Conservation (phyloP, 2,113 vertebrate species). For the Stictonetta naevosa region DNA sequence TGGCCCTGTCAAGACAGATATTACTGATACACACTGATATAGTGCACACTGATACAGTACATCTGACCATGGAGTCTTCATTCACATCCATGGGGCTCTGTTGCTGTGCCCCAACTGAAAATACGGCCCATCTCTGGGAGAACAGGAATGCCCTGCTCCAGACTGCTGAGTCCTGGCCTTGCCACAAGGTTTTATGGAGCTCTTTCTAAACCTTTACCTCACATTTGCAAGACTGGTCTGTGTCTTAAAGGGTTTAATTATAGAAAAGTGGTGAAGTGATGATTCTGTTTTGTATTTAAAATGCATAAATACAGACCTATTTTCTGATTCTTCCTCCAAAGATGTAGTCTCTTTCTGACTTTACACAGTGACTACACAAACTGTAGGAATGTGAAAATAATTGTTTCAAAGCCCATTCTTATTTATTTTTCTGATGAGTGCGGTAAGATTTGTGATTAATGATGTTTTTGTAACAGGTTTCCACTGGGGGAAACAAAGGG, state of each 20-base stretch:
- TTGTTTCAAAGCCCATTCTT: background rate
- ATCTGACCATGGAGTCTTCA: background rate
- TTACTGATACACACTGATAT: background rate
- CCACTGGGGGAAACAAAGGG: background rate
- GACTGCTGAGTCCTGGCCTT: background rate
- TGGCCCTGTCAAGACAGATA: background rate
- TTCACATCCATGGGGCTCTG: background rate
- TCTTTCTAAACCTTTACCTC: background rate
- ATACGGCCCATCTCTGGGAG: background rate
- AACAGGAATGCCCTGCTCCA: background rate
- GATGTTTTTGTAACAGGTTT: background rate
- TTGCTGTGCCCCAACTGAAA: background rate
- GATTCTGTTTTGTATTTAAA: background rate
- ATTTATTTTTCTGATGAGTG: background rate
- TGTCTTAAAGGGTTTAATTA: background rate
- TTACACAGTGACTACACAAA: background rate
- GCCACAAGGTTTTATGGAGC: background rate
- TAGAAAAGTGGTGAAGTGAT: background rate
- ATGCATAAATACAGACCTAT: background rate
- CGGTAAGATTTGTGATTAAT: background rate
- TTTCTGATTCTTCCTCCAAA: background rate
- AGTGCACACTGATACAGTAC: background rate
- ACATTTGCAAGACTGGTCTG: background rate
- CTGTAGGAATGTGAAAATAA: background rate
- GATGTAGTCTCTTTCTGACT: background rate